These are phyloP conservation scores for Pocillopora verrucosa DNA, from an alignment of 64 coral and sea anemone genomes.

Conservation along the genomic window DNA sequence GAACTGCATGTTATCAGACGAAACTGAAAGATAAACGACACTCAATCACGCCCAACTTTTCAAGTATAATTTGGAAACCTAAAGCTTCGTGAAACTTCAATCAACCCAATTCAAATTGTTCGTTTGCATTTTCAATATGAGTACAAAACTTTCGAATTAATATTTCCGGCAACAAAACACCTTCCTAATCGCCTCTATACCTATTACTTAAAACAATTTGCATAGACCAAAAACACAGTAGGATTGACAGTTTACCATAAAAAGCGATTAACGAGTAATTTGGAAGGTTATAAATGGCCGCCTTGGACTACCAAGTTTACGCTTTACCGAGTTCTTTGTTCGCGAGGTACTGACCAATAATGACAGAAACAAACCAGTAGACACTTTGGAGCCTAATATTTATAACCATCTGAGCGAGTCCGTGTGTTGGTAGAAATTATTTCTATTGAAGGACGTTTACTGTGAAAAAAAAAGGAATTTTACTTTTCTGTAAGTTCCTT, in stretches of 20 bases:
- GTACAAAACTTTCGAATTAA: background rate
- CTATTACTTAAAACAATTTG: background rate
- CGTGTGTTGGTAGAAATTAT: background rate
- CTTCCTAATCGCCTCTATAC: slow-evolving; percentile 19
- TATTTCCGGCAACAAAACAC: background rate
- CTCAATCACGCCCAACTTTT: background rate
- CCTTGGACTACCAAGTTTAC: background rate
- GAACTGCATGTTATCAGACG: background rate
- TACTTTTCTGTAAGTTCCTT: background rate
- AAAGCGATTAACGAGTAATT: background rate
- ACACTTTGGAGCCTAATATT: background rate
- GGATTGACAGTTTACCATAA: background rate
- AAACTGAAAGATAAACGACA: background rate
- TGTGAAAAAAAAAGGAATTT: background rate
- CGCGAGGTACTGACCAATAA: background rate
- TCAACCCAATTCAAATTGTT: background rate
- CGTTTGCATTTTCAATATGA: slow-evolving; percentile 14
- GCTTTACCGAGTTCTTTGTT: slow-evolving; percentile 19
- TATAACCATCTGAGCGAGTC: background rate
- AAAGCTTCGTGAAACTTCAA: background rate
- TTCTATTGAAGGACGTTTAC: background rate
- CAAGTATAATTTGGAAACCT: background rate
- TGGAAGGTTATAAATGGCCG: background rate
- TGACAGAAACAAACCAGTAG: slow-evolving; percentile 20
- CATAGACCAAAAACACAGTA: slow-evolving; percentile 18